Evolutionary conservation across 2,797 vertebrate species (phyloP).

Genomic region (Aythya fuligula): DNA sequence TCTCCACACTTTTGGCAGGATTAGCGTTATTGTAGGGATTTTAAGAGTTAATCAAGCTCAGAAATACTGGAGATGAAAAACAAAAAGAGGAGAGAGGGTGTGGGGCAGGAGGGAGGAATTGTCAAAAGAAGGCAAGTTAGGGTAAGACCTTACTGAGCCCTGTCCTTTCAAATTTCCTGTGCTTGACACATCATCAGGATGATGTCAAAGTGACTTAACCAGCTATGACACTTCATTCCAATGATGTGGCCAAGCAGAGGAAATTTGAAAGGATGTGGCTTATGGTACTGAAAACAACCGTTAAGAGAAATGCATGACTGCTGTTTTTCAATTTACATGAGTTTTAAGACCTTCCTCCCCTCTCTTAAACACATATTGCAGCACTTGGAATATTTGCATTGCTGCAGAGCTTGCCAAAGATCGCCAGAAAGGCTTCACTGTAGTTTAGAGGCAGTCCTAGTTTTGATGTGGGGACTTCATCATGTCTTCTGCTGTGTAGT

Average conservation of each 20-base stretch:
- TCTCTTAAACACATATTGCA: conserved; percentile 23
- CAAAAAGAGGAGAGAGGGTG: not conserved
- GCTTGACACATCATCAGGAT: conserved; percentile 64
- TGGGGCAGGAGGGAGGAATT: conserved; percentile 1
- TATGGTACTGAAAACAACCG: conserved; percentile 46
- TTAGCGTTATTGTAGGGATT: not conserved
- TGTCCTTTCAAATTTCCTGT: conserved; percentile 63
- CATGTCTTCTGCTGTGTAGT: not conserved
- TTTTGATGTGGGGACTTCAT: not conserved
- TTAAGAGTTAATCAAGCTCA: conserved; percentile 50
- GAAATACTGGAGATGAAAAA: conserved; percentile 8
- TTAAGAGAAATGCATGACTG: conserved; percentile 52
- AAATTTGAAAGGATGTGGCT: conserved; percentile 61
- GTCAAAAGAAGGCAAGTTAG: conserved; percentile 10
- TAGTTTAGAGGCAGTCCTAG: not conserved
- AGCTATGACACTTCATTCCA: conserved; percentile 69
- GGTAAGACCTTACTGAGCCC: conserved; percentile 32
- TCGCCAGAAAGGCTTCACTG: not conserved
- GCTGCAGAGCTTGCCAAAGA: conserved; percentile 10
- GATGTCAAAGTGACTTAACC: conserved; percentile 40
- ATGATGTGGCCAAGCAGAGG: conserved; percentile 45
- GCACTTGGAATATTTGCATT: conserved; percentile 31
- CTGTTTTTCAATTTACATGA: conserved; percentile 61
- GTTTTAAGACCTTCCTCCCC: conserved; percentile 34
- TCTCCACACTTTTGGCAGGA: not conserved